Evolutionary conservation across 2,888 invertebrate species (phyloP).

Genomic region (Polietes domitor): DNA sequence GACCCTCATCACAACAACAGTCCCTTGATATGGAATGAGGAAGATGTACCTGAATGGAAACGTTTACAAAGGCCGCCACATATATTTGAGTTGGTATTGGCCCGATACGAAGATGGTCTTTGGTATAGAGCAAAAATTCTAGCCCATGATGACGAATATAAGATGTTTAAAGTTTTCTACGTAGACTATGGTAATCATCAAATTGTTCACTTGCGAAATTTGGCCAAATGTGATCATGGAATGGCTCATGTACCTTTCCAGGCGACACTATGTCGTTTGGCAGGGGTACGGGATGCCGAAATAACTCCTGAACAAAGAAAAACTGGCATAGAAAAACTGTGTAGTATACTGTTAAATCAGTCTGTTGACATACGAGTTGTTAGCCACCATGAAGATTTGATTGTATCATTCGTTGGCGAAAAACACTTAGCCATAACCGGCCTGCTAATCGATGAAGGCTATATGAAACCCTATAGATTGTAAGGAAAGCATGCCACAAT

Average conservation of each 20-base stretch:
- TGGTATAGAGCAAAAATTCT: slow-evolving; percentile 79
- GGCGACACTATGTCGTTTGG: slow-evolving; percentile 74
- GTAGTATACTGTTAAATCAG: slow-evolving; percentile 69
- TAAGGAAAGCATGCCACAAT: background rate
- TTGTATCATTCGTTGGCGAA: slow-evolving; percentile 69
- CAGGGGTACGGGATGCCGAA: slow-evolving; percentile 58
- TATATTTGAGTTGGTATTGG: slow-evolving; percentile 76
- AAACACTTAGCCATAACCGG: slow-evolving; percentile 35
- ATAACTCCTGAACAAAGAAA: slow-evolving; percentile 63
- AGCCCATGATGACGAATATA: slow-evolving; percentile 71
- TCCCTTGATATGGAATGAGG: slow-evolving; percentile 74
- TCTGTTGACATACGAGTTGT: slow-evolving; percentile 68
- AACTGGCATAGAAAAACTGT: slow-evolving; percentile 64
- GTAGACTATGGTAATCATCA: slow-evolving; percentile 78
- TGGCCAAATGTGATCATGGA: slow-evolving; percentile 72
- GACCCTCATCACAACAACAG: slow-evolving; percentile 58
- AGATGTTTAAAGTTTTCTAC: slow-evolving; percentile 75
- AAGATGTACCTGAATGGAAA: slow-evolving; percentile 71
- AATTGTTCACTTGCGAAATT: slow-evolving; percentile 69
- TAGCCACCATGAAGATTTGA: slow-evolving; percentile 70
- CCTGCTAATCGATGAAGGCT: slow-evolving; percentile 49
- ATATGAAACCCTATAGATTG: slow-evolving; percentile 29
- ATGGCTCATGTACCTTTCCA: slow-evolving; percentile 74
- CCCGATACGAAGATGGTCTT: slow-evolving; percentile 72
- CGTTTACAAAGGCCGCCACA: slow-evolving; percentile 70